Percentiles rank a stretch among this genome's conserved stretches.
phyloP scores from a whole-genome alignment of 2,113 vertebrate genomes.

The Strix uralensis region DNA sequence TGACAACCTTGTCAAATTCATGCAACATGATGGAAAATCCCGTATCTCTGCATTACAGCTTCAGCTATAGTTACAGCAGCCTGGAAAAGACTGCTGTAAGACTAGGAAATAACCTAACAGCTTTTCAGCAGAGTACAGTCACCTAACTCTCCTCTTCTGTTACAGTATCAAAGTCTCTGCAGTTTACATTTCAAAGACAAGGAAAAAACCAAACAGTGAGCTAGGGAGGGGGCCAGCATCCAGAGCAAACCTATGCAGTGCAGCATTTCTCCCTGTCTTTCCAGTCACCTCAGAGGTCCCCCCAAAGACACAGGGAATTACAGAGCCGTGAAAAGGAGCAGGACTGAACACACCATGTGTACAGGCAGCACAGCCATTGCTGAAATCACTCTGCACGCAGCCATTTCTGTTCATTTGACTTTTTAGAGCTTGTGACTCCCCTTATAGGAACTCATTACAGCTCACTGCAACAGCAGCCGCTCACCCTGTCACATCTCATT shows the following conservation, averaged over 20 bases:
- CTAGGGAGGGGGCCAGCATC: not conserved
- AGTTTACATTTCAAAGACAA: not conserved
- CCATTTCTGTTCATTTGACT: not conserved
- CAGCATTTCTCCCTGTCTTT: too few species aligned
- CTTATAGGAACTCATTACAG: not conserved
- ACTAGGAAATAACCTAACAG: not conserved
- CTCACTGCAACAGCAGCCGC: not conserved
- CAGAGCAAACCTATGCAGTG: not conserved
- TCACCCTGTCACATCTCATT: not conserved
- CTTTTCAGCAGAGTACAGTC: not conserved
- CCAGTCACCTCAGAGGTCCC: not conserved
- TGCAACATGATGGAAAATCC: not conserved
- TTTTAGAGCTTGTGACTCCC: not conserved
- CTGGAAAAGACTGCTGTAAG: not conserved
- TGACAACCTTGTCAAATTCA: not conserved
- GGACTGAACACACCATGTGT: accelerated
- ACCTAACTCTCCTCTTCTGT: not conserved
- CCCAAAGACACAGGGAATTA: not conserved
- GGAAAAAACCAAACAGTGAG: not conserved
- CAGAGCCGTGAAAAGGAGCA: not conserved
- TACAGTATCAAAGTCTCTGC: not conserved
- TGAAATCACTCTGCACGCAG: not conserved
- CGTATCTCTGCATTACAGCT: not conserved
- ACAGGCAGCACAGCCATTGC: not conserved
- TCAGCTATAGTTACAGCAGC: not conserved